Evolutionary conservation across 1,140 invertebrate genomes (phyloP), one percentile per base, ranked within the genome.

Genomic region (Laupala kohalensis): DNA sequence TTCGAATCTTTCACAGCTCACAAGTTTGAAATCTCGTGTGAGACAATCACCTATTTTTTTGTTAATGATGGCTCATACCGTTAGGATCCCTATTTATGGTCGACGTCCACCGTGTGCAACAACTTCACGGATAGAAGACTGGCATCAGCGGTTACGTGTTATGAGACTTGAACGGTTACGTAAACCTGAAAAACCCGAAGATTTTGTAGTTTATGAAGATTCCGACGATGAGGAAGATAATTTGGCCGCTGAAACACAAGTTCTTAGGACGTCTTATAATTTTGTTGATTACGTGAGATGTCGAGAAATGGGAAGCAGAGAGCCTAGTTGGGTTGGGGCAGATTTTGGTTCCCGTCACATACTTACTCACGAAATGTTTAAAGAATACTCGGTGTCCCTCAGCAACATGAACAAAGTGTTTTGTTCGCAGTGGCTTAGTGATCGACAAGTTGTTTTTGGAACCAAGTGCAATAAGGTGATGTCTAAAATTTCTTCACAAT

Each of bases 391-490:
- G 4, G 87, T 94, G 77, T 88, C 86, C 79, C 83, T 95, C 70
- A 90, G 89, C 76, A 92, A 90, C 79, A 92, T 96, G 81, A 97
- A 98, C 82, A 98, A 98, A 86, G 91, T 97, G 64, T 97, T 97
- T 83, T 95, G 95, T 80, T 95, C 95, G 0, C 91, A 96, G 81
- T 98, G 96, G 95, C 84, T 98, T 23, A 95, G 92, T 77, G 92
- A 96, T 82, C 86, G 92, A 78, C 94, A 96, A 85, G 92, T 97
- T 72, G 93, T 96, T 4, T 94, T 97, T 81, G 95, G 95, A 37
- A 97, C 95, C 27, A 98, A 98, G 80, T 98, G 96, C 81, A 97
- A 97, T 83, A 96, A 96, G 86, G 90, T 94, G 80, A 81, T n/a
- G 5, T 27, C 28, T 69, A 26, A 66, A 62, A 6, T 15, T 67